A percentile compares a stretch with the other conserved stretches of the same genome.
Evolutionary conservation across 2,113 vertebrate species (phyloP).

Genomic region (Gnathonemus longibarbis): DNA sequence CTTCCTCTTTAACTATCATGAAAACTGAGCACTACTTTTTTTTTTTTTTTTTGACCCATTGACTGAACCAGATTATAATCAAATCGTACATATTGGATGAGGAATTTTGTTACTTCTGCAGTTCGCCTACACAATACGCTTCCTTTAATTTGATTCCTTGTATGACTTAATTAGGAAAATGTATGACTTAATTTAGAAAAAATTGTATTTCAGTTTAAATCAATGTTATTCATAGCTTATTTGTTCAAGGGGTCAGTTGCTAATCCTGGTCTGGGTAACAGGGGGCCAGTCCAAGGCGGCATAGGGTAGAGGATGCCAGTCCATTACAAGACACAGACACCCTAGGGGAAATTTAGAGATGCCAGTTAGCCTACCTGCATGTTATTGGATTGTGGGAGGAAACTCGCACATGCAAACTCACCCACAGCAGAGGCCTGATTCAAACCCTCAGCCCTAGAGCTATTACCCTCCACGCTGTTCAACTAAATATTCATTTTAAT

Average conservation of each 20-base stretch:
- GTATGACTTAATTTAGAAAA: background rate
- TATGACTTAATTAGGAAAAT: background rate
- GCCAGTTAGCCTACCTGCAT: background rate
- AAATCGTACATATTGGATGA: background rate
- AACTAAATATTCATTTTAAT: background rate
- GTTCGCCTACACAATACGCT: background rate
- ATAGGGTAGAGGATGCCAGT: background rate
- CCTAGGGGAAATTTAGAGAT: background rate
- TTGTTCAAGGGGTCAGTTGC: background rate
- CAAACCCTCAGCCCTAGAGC: background rate
- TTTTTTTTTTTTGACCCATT: background rate
- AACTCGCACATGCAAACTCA: background rate
- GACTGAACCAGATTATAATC: background rate
- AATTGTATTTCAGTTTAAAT: background rate
- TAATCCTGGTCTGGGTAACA: background rate
- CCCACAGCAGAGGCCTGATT: background rate
- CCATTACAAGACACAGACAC: background rate
- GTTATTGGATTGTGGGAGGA: background rate
- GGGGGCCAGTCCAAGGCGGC: background rate
- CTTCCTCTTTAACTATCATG: background rate
- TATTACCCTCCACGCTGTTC: background rate
- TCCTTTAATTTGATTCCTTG: background rate
- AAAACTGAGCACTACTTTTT: background rate
- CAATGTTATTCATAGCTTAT: background rate
- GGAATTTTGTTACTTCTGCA: background rate